Evolutionary conservation across 2,888 invertebrate genomes (phyloP).

Genomic region (Tipula vernalis): DNA sequence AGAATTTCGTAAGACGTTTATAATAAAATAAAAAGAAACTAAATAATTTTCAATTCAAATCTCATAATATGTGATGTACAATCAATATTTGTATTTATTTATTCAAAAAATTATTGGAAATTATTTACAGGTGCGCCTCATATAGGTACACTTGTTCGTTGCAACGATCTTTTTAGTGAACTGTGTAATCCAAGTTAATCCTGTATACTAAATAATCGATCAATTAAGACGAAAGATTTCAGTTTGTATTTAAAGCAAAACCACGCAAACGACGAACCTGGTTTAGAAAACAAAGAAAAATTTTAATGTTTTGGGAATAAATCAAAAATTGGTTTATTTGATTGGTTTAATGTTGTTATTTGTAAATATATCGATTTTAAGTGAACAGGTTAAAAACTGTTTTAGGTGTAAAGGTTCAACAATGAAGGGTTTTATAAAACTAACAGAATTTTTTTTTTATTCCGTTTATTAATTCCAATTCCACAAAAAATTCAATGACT

Average conservation of each 20-base stretch:
- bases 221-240: neutral
- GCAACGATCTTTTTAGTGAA: no score
- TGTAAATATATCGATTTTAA: neutral
- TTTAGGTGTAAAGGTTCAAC: no score
- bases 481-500: neutral
- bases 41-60: neutral
- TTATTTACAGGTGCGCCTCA: neutral
- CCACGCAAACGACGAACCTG: neutral
- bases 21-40: no score
- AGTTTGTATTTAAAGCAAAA: neutral
- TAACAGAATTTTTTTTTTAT: no score
- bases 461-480: no score
- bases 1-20: neutral
- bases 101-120: neutral
- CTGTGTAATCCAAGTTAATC: no score
- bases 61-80: neutral
- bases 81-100: neutral
- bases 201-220: no score
- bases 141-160: neutral
- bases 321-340: neutral
- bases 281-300: neutral
- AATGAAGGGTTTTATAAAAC: no score
- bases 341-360: neutral
- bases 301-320: neutral
- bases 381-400: no score